These are phyloP conservation scores for Solenopsis fugax DNA, from an alignment of 1,140 invertebrate species.

Conservation along the genomic window DNA sequence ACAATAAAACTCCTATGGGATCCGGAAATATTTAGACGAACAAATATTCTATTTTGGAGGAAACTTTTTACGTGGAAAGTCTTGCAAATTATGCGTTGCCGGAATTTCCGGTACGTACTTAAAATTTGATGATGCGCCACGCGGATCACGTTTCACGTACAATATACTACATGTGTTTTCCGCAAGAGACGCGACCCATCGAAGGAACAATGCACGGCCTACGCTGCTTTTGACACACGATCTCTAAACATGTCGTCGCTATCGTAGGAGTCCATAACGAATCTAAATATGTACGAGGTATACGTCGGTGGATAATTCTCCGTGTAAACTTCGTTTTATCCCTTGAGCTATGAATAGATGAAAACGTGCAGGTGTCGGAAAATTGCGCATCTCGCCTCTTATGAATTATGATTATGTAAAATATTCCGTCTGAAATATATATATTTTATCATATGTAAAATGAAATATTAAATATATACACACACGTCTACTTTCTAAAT, in stretches of 20 bases:
- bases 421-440: background rate
- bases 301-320: background rate
- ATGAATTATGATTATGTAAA: background rate
- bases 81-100: slow-evolving; percentile 2
- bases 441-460: background rate
- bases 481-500: background rate
- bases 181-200: slow-evolving; percentile 1
- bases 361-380: background rate
- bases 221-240: slow-evolving; percentile 57
- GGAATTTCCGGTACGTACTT: background rate
- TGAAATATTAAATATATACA: background rate
- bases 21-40: background rate
- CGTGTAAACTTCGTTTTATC: background rate
- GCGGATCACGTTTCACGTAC: slow-evolving; percentile 53
- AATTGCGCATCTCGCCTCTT: background rate
- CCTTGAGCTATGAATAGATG: background rate
- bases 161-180: slow-evolving; percentile 34
- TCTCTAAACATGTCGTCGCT: slow-evolving; percentile 47
- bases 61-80: background rate
- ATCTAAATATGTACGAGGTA: background rate
- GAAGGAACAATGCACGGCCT: slow-evolving; percentile 62
- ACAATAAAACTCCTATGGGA: background rate
- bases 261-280: slow-evolving; percentile 22
- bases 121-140: background rate
- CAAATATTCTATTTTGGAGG: background rate